phyloP scores from a whole-genome alignment of 2,113 vertebrate genomes.

The Alligator sinensis region DNA sequence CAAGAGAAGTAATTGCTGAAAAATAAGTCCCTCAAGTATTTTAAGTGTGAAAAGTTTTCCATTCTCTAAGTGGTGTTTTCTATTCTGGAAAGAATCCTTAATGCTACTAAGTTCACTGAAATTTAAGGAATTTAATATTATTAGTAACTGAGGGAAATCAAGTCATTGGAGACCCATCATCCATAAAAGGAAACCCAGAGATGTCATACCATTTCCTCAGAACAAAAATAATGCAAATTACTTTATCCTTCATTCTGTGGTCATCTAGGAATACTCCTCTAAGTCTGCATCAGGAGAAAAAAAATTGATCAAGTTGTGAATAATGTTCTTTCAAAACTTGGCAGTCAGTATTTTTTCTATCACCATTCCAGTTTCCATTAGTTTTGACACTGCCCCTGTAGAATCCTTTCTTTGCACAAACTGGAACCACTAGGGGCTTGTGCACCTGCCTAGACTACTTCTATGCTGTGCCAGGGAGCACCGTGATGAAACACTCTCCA shows the following conservation, averaged over 20 bases:
- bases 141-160: conserved; percentile 3
- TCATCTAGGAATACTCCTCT: background rate
- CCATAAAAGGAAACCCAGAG: background rate
- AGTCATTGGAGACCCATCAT: background rate
- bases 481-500: no score
- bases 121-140: background rate
- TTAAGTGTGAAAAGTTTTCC: background rate
- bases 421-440: background rate
- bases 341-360: background rate
- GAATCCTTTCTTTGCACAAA: background rate
- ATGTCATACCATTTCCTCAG: background rate
- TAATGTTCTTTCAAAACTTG: background rate
- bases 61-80: background rate
- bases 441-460: no score
- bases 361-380: background rate
- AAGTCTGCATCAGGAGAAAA: background rate
- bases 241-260: background rate
- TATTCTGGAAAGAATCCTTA: background rate
- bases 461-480: no score
- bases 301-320: background rate
- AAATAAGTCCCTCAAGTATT: background rate
- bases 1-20: background rate
- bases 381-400: background rate
- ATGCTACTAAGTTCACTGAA: background rate
- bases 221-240: background rate